Percentiles rank a stretch among this genome's conserved stretches.
These are phyloP conservation scores for Agapostemon virescens DNA, from an alignment of 2,888 invertebrate genomes.

Conservation along the genomic window DNA sequence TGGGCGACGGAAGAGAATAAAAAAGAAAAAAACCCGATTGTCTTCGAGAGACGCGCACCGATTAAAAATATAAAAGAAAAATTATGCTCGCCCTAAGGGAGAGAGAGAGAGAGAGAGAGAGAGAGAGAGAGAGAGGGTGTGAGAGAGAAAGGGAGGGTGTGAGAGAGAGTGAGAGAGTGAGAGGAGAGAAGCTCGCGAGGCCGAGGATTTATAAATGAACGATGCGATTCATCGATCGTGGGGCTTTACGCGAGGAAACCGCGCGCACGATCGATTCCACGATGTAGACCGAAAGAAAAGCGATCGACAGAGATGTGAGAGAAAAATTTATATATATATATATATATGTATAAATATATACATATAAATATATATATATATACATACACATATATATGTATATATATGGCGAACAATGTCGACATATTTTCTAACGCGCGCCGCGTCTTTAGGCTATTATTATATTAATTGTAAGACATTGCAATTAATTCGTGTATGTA, in stretches of 20 bases:
- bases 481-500: constrained; percentile 77
- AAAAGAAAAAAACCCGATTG: constrained; percentile 7
- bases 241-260: constrained; percentile 19
- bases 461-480: constrained; percentile 76
- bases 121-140: not conserved
- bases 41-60: constrained; percentile 12
- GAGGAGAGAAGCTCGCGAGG: constrained; percentile 35
- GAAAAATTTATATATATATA: constrained; percentile 54
- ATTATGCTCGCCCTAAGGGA: not conserved
- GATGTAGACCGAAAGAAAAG: constrained; percentile 43
- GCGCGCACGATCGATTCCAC: constrained; percentile 37
- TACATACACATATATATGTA: constrained; percentile 54
- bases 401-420: constrained; percentile 63
- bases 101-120: not conserved
- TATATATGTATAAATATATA: constrained; percentile 45
- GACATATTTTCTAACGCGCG: constrained; percentile 72
- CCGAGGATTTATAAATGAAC: constrained; percentile 28
- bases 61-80: not conserved
- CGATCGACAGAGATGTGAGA: constrained; percentile 34
- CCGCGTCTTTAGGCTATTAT: constrained; percentile 78
- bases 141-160: no score
- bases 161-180: not conserved
- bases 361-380: constrained; percentile 46
- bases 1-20: constrained; percentile 10
- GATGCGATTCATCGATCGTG: constrained; percentile 40